Evolutionary conservation across 2,797 vertebrate species (phyloP).

Genomic region (Oryzias dopingdopingensis): DNA sequence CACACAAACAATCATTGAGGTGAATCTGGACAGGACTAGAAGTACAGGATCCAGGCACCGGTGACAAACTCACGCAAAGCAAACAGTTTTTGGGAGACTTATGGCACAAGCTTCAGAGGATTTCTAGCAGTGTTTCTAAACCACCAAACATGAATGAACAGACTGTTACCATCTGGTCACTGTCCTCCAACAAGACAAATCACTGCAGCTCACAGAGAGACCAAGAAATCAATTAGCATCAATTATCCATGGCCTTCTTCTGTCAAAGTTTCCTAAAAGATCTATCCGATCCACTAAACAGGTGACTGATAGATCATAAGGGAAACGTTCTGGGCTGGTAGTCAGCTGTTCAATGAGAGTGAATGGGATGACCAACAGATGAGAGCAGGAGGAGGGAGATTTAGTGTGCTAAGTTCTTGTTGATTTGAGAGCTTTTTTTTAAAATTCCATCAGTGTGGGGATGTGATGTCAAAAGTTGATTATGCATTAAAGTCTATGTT

Average conservation of each 20-base stretch:
- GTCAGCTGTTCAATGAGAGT: conserved; percentile 18
- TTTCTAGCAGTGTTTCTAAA: conserved; percentile 4
- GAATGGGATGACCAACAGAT: neutral
- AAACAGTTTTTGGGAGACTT: conserved; percentile 9
- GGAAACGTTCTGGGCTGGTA: conserved; percentile 31
- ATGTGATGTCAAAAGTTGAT: conserved; percentile 3
- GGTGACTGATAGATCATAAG: conserved; percentile 55
- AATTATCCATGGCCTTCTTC: conserved; percentile 47
- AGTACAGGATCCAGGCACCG: conserved; percentile 25
- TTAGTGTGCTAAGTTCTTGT: neutral
- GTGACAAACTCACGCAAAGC: conserved; percentile 22
- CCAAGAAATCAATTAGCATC: conserved; percentile 61
- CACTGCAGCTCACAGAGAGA: conserved; percentile 50
- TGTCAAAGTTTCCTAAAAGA: conserved; percentile 30
- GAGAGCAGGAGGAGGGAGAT: conserved; percentile 3
- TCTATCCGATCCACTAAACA: conserved; percentile 34
- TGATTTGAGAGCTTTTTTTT: too few relatives aligned
- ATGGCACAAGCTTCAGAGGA: conserved; percentile 4
- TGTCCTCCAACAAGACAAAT: conserved; percentile 62
- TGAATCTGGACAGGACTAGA: conserved; percentile 14
- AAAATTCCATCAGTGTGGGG: neutral
- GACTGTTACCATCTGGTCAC: conserved; percentile 66
- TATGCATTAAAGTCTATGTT: conserved; percentile 11
- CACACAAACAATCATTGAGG: conserved; percentile 11
- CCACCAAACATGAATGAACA: conserved; percentile 30